Evolutionary conservation across 2,888 invertebrate species (phyloP), one percentile per base, ranked within the genome.

Genomic region (Drosophila macrospina): DNA sequence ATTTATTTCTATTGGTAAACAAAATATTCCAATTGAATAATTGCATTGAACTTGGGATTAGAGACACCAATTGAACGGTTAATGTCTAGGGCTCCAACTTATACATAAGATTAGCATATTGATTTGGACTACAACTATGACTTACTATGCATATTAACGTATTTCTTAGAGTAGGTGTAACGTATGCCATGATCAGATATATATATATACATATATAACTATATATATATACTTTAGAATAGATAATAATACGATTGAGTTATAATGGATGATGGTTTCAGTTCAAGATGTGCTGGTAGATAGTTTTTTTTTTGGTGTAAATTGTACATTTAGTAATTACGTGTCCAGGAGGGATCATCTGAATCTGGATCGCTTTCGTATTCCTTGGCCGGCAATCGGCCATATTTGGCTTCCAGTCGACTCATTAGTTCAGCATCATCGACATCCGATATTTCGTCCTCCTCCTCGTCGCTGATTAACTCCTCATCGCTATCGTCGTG

Each of bases 371-470:
- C 90, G 67, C 91, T 92, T 62, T 94, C 94, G 90, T 94, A 92
- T 85, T 93, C 93, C 89, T 89, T 93, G 71, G 94, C 94, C 10
- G 94, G 94, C 56, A 96, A 91, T 74, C 95, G 94, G 52, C 96
- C 96, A 90, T 96, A 96, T 93, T 95, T 95, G 26, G 94, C 95
- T 89, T 96, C 96, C 61, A 96, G 92, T 73, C 95, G 94, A 84
- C 93, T 95, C 80, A 96, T 93, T 47, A 96, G 92, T 71, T 96
- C 95, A 5, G 93, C 93, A 88, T 96, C 96, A 86, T 95, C 95
- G 1, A 95, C 94, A 78, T 95, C 95, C 0, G 94, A 94, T 75
- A 93, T 93, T 42, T 93, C 93, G 13, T 92, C 93, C 28, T 93
- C 93, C 32, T 92, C 93, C 54, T 92, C 91, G 13, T 91, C 91